These are phyloP conservation scores for Notospermus geniculatus DNA, from an alignment of 1,140 invertebrate species.

Conservation along the genomic window DNA sequence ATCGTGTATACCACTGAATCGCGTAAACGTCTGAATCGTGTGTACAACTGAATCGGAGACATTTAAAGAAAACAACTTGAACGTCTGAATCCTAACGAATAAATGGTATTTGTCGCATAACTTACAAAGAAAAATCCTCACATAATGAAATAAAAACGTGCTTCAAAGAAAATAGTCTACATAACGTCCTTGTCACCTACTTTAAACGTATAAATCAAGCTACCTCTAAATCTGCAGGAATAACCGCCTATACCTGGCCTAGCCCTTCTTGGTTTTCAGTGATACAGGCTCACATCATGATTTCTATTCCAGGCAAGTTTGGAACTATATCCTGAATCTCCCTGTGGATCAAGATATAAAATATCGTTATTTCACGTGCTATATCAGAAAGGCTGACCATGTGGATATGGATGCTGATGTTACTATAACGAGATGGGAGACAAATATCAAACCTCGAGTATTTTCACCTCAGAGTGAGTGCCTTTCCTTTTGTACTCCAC, in stretches of 20 bases:
- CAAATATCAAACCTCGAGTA: slow-evolving; percentile 68
- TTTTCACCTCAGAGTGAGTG: slow-evolving; percentile 55
- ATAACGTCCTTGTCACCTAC: too few relatives aligned
- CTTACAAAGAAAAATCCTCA: too few relatives aligned
- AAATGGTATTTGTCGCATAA: too few relatives aligned
- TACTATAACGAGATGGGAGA: slow-evolving; percentile 80
- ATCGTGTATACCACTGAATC: too few relatives aligned
- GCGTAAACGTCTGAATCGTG: background rate
- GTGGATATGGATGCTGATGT: slow-evolving; percentile 57
- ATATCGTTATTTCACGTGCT: slow-evolving; percentile 77
- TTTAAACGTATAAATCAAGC: too few relatives aligned
- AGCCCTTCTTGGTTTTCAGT: background rate
- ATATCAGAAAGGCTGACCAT: slow-evolving; percentile 56
- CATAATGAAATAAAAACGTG: too few relatives aligned
- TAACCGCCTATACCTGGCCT: background rate
- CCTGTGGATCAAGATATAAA: slow-evolving; percentile 67
- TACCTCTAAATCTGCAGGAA: too few relatives aligned
- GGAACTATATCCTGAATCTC: slow-evolving; percentile 54
- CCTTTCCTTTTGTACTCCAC: too few relatives aligned
- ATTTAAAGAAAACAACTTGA: too few relatives aligned
- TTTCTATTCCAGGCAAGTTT: slow-evolving; percentile 36
- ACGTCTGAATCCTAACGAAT: too few relatives aligned
- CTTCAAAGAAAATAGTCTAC: background rate
- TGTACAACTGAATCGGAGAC: background rate
- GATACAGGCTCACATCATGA: background rate